phyloP scores from a whole-genome alignment of 2,113 vertebrate species.

The Suncus etruscus region DNA sequence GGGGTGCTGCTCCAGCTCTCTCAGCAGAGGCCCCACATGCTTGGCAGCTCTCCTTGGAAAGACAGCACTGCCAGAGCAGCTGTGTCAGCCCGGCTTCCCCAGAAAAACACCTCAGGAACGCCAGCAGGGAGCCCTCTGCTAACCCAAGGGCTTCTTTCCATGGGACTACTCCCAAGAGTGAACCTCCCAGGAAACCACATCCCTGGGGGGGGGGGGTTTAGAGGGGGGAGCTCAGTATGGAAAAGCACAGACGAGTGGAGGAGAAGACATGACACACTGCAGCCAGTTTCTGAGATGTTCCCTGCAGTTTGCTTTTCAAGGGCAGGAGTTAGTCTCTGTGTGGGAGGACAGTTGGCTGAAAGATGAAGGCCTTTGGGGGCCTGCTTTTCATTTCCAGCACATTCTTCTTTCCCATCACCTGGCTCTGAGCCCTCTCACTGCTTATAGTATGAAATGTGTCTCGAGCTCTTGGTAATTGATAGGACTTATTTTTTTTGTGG shows the following conservation, averaged over 20 bases:
- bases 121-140: constrained; percentile 46
- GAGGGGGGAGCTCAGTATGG: background rate
- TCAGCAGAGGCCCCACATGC: constrained; percentile 6
- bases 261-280: background rate
- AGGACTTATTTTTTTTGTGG: no score
- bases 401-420: constrained; percentile 22
- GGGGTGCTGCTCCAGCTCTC: constrained; percentile 27
- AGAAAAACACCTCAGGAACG: background rate
- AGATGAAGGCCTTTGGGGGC: background rate
- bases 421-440: background rate
- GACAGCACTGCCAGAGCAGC: constrained; percentile 65
- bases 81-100: constrained; percentile 64
- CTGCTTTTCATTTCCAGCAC: constrained; percentile 24
- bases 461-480: background rate
- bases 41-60: constrained; percentile 65
- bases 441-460: background rate
- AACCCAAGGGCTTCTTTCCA: constrained; percentile 48
- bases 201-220: background rate
- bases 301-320: constrained; percentile 10
- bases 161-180: constrained; percentile 6
- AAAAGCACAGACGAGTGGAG: background rate
- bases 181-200: constrained; percentile 45
- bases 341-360: background rate
- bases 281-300: no score
- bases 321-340: background rate